These are phyloP conservation scores for Vireo griseus DNA, from an alignment of 2,797 vertebrate genomes.

Conservation along the genomic window DNA sequence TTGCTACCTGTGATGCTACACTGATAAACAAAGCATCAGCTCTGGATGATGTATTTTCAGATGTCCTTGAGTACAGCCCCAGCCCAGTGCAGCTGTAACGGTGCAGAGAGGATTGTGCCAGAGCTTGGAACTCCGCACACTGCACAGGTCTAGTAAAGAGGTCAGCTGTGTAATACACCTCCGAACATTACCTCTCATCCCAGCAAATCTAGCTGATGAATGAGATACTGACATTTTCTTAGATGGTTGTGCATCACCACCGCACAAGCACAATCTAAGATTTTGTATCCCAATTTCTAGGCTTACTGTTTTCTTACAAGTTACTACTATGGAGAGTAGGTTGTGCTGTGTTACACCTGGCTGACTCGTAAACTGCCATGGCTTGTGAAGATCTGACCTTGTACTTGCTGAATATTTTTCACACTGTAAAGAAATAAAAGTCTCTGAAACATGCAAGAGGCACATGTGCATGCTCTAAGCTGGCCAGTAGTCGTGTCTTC, in stretches of 20 bases:
- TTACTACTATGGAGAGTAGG: background rate
- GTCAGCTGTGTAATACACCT: background rate
- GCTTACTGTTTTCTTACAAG: background rate
- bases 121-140: background rate
- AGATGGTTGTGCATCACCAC: background rate
- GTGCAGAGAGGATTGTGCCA: background rate
- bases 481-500: background rate
- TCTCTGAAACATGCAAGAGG: background rate
- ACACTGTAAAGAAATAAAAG: background rate
- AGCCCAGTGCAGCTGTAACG: background rate
- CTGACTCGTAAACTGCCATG: background rate
- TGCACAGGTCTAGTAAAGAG: background rate
- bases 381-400: background rate
- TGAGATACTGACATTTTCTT: background rate
- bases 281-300: background rate
- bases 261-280: background rate
- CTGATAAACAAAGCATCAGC: background rate
- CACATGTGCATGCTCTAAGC: fast-evolving
- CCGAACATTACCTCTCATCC: background rate
- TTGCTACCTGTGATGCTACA: background rate
- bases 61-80: background rate
- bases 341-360: background rate
- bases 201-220: background rate
- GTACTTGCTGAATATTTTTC: background rate
- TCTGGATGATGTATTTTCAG: background rate